Evolutionary conservation across 2,797 vertebrate genomes (phyloP), one percentile per base, ranked within the genome.

Genomic region (Manis pentadactyla): DNA sequence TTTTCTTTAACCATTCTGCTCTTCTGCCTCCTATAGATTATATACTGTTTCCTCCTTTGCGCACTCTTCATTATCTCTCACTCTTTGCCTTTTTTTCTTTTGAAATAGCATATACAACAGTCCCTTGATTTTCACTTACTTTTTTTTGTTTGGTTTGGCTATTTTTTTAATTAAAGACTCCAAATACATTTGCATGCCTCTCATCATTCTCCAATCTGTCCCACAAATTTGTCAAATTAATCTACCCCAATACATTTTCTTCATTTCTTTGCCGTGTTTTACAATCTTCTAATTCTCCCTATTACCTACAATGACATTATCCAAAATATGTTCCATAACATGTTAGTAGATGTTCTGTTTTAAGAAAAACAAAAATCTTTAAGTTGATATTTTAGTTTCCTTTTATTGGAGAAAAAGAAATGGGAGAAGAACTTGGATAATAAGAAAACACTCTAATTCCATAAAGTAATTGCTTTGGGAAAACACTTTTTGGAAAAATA

Each of bases 381-480:
- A 31, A 57, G 59, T 97, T 37, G 2, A 1, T 31, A 75, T 79
- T 98, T 97, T 31, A 94, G 34, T 97, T 97, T 95, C 57, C 49
- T 97, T 97, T 93, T 61, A 90, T 63, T 81, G 84, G 69, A 79
- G 74, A 91, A 25, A 95, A 87, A 75, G 12, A 91, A 69, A 78
- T 68, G 12, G 89, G 2, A 69, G 46, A 92, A 77, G 77, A 93
- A 96, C 61, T 77, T 71, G 5, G 42, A 57, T 73, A 86, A 91
- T 57, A 89, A 83, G 77, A 75, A 71, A 84, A 19, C 2, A 59
- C 3, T 74, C 6, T 85, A 95, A 93, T 95, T 92, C 7, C 10
- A 55, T 49, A 64, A 82, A 66, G 19, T 57, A 85, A 64, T 51
- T 89, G 19, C 39, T 85, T 81, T 29, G 27, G 6, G 25, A 19